Evolutionary conservation across 2,888 invertebrate species (phyloP).

Genomic region (Acheta domesticus): DNA sequence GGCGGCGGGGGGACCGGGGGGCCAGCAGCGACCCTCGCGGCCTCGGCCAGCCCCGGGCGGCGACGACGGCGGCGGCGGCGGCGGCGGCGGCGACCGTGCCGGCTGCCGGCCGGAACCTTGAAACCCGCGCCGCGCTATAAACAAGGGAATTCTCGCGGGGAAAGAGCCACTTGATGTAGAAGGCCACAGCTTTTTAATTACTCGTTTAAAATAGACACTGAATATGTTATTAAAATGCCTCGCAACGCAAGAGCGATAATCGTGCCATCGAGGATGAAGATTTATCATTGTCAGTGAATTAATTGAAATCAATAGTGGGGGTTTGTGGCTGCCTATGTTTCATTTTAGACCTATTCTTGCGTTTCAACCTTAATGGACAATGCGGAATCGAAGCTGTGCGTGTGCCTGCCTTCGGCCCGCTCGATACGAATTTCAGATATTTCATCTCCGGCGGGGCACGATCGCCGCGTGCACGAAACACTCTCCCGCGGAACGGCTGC

Average conservation of each 20-base stretch:
- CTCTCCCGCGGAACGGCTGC: too few relatives aligned
- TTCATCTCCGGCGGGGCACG: too few relatives aligned
- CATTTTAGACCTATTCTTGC: too few relatives aligned
- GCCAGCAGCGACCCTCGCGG: too few relatives aligned
- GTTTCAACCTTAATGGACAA: too few relatives aligned
- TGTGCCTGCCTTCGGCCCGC: too few relatives aligned
- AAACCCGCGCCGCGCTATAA: not conserved
- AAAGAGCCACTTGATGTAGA: slow-evolving; percentile 10
- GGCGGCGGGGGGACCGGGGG: too few relatives aligned
- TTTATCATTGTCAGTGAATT: slow-evolving; percentile 18
- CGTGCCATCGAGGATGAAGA: slow-evolving; percentile 10
- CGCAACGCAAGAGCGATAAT: slow-evolving; percentile 18
- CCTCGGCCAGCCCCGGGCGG: too few relatives aligned
- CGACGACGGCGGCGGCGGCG: too few relatives aligned
- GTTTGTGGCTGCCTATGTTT: not conserved
- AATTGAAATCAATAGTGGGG: slow-evolving; percentile 18
- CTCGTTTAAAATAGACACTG: slow-evolving; percentile 18
- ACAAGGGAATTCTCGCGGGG: slow-evolving; percentile 18
- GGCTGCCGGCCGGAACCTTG: not conserved
- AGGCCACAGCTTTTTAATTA: slow-evolving; percentile 3
- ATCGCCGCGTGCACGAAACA: too few relatives aligned
- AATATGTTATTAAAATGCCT: slow-evolving; percentile 18
- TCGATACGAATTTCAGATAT: too few relatives aligned
- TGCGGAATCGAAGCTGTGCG: too few relatives aligned
- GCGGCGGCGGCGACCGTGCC: not conserved